A percentile compares a stretch with the other conserved stretches of the same genome.
Conservation (phyloP, 2,797 vertebrate genomes). For the Molossus molossus region DNA sequence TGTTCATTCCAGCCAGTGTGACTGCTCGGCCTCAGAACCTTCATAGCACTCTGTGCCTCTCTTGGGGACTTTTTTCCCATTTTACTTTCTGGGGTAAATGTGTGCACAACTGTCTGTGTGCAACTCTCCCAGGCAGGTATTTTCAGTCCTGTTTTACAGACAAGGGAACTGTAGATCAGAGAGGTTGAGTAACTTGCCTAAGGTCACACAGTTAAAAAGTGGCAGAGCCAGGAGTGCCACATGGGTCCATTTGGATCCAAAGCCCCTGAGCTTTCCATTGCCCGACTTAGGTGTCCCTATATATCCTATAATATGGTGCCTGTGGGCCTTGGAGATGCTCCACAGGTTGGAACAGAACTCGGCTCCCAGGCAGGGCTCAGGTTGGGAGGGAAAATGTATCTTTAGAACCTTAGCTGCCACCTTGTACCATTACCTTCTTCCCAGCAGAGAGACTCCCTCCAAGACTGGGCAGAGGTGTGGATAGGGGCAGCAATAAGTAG, state of each 20-base stretch:
- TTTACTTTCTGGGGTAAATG: not conserved
- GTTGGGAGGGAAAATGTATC: not conserved
- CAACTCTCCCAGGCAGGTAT: not conserved
- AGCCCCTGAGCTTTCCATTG: not conserved
- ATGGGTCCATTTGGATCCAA: not conserved
- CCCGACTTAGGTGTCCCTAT: not conserved
- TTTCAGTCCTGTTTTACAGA: conserved; percentile 25
- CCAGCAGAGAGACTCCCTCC: not conserved
- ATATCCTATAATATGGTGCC: not conserved
- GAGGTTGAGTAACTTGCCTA: not conserved
- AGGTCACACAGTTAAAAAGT: not conserved
- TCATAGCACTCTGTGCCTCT: not conserved
- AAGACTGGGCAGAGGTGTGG: not conserved
- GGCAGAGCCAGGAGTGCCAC: not conserved
- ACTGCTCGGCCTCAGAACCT: not conserved
- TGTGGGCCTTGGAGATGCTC: not conserved
- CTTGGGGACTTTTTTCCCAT: not conserved
- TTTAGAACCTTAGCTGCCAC: not conserved
- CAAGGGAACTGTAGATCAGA: not conserved
- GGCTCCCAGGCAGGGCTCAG: not conserved
- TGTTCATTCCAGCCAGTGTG: not conserved
- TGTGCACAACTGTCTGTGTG: not conserved
- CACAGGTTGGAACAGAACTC: not conserved
- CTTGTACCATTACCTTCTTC: not conserved
- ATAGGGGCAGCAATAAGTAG: not conserved